Conservation (phyloP, 2,888 invertebrate species). For the Drosophila sordidula region DNA sequence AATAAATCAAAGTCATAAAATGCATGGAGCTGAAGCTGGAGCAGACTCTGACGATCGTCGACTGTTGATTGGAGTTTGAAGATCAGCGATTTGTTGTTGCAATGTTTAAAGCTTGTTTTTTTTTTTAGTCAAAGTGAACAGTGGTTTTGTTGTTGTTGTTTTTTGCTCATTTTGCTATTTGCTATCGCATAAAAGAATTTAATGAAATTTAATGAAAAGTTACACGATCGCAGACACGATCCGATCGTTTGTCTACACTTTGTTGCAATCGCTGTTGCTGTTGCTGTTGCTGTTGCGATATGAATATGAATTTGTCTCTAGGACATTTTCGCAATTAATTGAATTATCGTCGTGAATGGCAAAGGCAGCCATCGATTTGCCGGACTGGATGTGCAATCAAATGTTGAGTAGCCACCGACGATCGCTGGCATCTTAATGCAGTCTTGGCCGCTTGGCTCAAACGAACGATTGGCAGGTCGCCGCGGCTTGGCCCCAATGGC, state of each 20-base stretch:
- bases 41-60: conserved; percentile 19
- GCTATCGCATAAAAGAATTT: conserved; percentile 80
- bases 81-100: conserved; percentile 49
- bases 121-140: conserved; percentile 20
- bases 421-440: conserved; percentile 29
- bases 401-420: conserved; percentile 45
- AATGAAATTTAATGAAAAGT: conserved; percentile 81
- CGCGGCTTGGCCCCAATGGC: conserved; percentile 13
- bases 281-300: conserved; percentile 41
- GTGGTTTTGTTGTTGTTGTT: conserved; percentile 2
- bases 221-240: conserved; percentile 74
- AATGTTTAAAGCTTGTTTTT: conserved; percentile 34
- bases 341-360: conserved; percentile 80
- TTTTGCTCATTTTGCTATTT: conserved; percentile 44
- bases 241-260: conserved; percentile 59
- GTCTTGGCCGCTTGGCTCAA: conserved; percentile 9
- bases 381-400: conserved; percentile 64
- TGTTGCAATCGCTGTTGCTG: conserved; percentile 45
- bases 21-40: conserved; percentile 50
- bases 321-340: conserved; percentile 82
- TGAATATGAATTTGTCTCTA: conserved; percentile 78
- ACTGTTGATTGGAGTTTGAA: conserved; percentile 35
- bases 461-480: conserved; percentile 62
- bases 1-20: conserved; percentile 78
- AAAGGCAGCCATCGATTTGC: conserved; percentile 50